Percentiles rank a stretch among this genome's conserved stretches.
Conservation (phyloP, 2,888 invertebrate species). For the Ptycholaimellus sp. region DNA sequence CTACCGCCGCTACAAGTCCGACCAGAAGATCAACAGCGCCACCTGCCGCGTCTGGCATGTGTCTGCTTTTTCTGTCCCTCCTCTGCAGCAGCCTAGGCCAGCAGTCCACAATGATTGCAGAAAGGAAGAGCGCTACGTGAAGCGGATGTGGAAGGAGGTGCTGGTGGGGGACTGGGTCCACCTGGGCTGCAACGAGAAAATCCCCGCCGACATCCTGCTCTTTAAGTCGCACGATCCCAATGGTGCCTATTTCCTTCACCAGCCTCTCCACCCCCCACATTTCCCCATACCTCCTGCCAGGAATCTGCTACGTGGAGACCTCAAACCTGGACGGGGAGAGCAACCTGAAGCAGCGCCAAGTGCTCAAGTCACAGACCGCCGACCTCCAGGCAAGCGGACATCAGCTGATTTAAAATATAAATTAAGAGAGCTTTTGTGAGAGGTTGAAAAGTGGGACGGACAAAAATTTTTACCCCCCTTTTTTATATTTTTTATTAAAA, state of each 20-base stretch:
- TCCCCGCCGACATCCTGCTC: slow-evolving; percentile 77
- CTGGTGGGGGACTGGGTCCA: slow-evolving; percentile 78
- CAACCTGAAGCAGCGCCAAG: slow-evolving; percentile 70
- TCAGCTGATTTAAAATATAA: not conserved
- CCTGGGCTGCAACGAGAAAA: slow-evolving; percentile 77
- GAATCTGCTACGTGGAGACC: slow-evolving; percentile 75
- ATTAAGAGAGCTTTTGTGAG: too few species aligned
- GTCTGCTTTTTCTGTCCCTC: slow-evolving; percentile 2
- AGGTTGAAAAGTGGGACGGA: too few species aligned
- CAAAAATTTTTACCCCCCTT: too few species aligned
- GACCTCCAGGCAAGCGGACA: too few species aligned
- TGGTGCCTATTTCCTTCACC: slow-evolving; percentile 39
- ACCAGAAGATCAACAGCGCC: slow-evolving; percentile 72
- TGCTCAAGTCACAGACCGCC: slow-evolving; percentile 34
- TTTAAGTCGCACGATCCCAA: slow-evolving; percentile 60
- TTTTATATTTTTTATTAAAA: not conserved
- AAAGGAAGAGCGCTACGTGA: slow-evolving; percentile 31
- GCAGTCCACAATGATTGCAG: not conserved
- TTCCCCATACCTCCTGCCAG: slow-evolving; percentile 35
- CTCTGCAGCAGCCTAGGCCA: not conserved
- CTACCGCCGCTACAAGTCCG: slow-evolving; percentile 56
- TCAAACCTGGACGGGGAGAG: slow-evolving; percentile 87
- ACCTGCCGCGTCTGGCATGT: slow-evolving; percentile 52
- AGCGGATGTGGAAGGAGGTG: slow-evolving; percentile 65
- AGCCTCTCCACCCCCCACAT: not conserved